Evolutionary conservation across 2,888 invertebrate genomes (phyloP).

Genomic region (Troilus luridus): DNA sequence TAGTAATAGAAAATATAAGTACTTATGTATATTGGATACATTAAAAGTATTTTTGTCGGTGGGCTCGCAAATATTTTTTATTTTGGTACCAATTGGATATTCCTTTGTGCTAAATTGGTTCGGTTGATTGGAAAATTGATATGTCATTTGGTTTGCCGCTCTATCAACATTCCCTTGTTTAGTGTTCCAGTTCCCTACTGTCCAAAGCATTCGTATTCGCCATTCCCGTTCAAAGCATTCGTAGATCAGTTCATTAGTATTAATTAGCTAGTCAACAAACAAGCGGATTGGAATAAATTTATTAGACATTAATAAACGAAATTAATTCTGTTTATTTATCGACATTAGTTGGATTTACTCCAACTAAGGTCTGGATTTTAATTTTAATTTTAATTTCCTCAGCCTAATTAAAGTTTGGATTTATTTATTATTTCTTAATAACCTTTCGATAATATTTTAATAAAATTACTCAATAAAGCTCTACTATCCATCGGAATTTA

Average conservation of each 20-base stretch:
- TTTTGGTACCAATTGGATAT: not conserved
- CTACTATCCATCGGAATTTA: too few species aligned
- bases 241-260: not conserved
- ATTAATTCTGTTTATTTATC: not conserved
- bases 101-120: not conserved
- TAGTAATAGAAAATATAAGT: not conserved
- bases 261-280: not conserved
- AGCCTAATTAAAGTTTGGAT: too few species aligned
- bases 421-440: too few species aligned
- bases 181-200: not conserved
- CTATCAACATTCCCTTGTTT: not conserved
- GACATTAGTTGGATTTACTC: too few species aligned
- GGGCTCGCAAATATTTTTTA: not conserved
- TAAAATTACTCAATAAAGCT: too few species aligned
- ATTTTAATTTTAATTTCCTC: too few species aligned
- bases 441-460: too few species aligned
- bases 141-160: not conserved
- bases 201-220: not conserved
- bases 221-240: not conserved
- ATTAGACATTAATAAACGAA: not conserved
- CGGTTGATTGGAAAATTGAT: not conserved
- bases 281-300: not conserved
- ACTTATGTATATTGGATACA: too few species aligned
- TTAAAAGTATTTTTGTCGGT: not conserved
- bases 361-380: too few species aligned